These are phyloP conservation scores for Silurus aristotelis DNA, from an alignment of 2,797 vertebrate genomes.

Conservation along the genomic window DNA sequence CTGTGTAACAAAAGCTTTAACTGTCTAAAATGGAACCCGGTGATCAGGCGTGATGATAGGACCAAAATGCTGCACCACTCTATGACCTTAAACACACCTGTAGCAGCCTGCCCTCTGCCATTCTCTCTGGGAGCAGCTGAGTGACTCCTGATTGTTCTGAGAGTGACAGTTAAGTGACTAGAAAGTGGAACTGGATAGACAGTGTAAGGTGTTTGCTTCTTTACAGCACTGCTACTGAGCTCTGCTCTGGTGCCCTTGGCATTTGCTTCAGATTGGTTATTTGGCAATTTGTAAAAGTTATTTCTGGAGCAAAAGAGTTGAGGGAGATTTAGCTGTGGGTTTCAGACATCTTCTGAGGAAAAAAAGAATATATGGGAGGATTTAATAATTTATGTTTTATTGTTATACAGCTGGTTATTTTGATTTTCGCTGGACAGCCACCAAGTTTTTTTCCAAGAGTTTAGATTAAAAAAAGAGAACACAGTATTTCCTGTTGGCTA, in stretches of 20 bases:
- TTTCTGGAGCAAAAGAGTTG: background rate
- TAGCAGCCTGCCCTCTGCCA: background rate
- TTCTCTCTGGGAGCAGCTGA: background rate
- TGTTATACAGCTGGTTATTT: background rate
- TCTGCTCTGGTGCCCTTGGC: background rate
- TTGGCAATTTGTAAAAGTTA: background rate
- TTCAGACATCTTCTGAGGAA: too few relatives aligned
- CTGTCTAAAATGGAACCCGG: slow-evolving; percentile 38
- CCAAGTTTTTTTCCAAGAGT: background rate
- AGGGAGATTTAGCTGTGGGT: background rate
- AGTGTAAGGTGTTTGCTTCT: background rate
- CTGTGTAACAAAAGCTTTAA: slow-evolving; percentile 25
- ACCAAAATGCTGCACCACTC: background rate
- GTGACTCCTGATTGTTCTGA: background rate
- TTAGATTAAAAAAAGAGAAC: background rate
- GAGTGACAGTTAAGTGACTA: background rate
- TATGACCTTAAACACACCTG: slow-evolving; percentile 32
- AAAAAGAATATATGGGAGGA: background rate
- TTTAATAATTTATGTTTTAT: background rate
- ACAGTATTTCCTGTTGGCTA: background rate
- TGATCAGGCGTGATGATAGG: slow-evolving; percentile 24
- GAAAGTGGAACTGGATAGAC: slow-evolving; percentile 1
- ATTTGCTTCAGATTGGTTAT: slow-evolving; percentile 3
- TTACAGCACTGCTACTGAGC: background rate
- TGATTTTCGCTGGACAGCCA: too few relatives aligned